phyloP scores from a whole-genome alignment of 2,797 vertebrate species.

The Myripristis murdjan region DNA sequence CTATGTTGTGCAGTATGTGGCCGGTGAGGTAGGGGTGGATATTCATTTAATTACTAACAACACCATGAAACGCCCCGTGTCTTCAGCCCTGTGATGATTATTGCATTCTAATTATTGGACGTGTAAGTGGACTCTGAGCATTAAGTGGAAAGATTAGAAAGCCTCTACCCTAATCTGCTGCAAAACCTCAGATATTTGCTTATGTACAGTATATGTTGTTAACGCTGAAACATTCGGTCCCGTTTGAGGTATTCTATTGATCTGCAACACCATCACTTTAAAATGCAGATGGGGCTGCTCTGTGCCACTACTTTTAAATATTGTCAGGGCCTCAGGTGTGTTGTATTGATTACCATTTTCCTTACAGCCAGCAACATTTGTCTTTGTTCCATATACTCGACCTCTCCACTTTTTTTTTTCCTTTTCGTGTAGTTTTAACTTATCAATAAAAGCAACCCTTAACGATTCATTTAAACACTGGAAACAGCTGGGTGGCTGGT shows the following conservation, averaged over 20 bases:
- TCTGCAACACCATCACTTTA: constrained; percentile 42
- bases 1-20: constrained; percentile 55
- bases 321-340: constrained; percentile 45
- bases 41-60: constrained; percentile 46
- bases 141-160: constrained; percentile 14
- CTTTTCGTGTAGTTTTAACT: constrained; percentile 38
- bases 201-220: too few species aligned
- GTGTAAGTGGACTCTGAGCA: not conserved
- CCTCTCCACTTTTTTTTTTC: constrained; percentile 23
- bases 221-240: constrained; percentile 16
- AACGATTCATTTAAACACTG: constrained; percentile 1
- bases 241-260: constrained; percentile 37
- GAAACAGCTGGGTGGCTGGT: constrained; percentile 17
- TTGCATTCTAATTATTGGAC: constrained; percentile 38
- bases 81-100: constrained; percentile 33
- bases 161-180: not conserved
- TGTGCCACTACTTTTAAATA: constrained; percentile 53
- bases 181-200: not conserved
- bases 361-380: constrained; percentile 52
- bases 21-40: constrained; percentile 40
- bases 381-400: constrained; percentile 51
- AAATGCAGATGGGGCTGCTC: constrained; percentile 63
- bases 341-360: constrained; percentile 58
- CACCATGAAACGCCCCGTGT: constrained; percentile 1
- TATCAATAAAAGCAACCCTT: constrained; percentile 29